Conservation (phyloP, 2,888 invertebrate species). For the Oscheius sp. region DNA sequence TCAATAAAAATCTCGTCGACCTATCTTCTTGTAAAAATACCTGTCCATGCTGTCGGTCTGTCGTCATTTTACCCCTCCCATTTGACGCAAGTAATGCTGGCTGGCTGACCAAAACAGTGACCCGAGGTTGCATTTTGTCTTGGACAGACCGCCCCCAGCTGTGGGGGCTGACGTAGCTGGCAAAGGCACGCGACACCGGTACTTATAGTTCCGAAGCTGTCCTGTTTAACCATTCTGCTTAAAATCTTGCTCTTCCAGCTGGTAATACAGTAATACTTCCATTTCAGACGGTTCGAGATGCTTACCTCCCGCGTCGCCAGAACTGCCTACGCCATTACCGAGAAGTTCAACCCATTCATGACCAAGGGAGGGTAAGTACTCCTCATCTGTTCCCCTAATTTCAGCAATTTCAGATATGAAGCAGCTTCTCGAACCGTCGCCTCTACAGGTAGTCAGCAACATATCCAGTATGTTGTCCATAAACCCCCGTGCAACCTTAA, state of each 20-base stretch:
- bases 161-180: background rate
- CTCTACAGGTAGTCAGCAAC: background rate
- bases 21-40: background rate
- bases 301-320: constrained; percentile 2
- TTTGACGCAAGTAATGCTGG: background rate
- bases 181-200: constrained; percentile 1
- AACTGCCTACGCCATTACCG: constrained; percentile 27
- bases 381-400: background rate
- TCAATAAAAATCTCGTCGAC: background rate
- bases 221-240: background rate
- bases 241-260: background rate
- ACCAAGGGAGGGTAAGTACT: constrained; percentile 29
- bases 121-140: background rate
- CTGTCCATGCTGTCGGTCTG: too few species aligned
- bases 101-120: constrained; percentile 19
- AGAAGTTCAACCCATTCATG: constrained; percentile 34
- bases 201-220: constrained; percentile 4
- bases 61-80: background rate
- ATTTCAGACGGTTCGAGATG: constrained; percentile 6
- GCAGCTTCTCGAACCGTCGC: constrained; percentile 3
- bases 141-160: constrained; percentile 21
- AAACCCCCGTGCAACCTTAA: background rate
- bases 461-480: background rate
- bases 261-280: background rate
- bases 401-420: constrained; percentile 1